Percentiles rank a stretch among this genome's conserved stretches.
Evolutionary conservation across 2,797 vertebrate genomes (phyloP).

Genomic region (Pitangus sulphuratus): DNA sequence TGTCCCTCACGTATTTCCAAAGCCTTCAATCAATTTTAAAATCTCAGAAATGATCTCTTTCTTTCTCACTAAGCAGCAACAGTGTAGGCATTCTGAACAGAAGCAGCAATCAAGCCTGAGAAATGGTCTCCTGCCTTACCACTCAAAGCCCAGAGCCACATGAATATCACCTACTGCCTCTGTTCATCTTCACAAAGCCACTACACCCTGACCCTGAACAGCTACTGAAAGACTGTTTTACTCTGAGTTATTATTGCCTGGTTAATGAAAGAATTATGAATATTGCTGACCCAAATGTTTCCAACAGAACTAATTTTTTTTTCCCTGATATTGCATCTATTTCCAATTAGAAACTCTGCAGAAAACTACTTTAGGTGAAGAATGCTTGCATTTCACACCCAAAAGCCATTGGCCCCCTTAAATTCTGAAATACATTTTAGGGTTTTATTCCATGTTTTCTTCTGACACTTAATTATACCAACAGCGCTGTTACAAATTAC

Average conservation of each 20-base stretch:
- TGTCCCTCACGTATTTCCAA: not conserved
- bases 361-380: not conserved
- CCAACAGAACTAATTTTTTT: not conserved
- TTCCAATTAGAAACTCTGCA: not conserved
- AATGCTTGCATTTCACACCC: not conserved
- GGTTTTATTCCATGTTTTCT: not conserved
- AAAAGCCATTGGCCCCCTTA: not conserved
- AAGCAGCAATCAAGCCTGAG: not conserved
- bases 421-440: not conserved
- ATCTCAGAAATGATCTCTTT: not conserved
- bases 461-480: not conserved
- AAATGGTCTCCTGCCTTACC: not conserved
- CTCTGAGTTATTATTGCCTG: not conserved
- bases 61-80: not conserved
- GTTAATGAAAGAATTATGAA: not conserved
- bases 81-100: not conserved
- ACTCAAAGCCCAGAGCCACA: not conserved
- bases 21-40: conserved; percentile 21
- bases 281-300: not conserved
- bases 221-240: not conserved
- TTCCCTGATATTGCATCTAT: rapidly evolving
- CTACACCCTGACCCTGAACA: not conserved
- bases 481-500: not conserved
- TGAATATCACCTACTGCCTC: not conserved
- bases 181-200: not conserved